Percentiles rank a stretch among this genome's conserved stretches.
Evolutionary conservation across 2,888 invertebrate genomes (phyloP).

Genomic region (Taphrorychus bicolor): DNA sequence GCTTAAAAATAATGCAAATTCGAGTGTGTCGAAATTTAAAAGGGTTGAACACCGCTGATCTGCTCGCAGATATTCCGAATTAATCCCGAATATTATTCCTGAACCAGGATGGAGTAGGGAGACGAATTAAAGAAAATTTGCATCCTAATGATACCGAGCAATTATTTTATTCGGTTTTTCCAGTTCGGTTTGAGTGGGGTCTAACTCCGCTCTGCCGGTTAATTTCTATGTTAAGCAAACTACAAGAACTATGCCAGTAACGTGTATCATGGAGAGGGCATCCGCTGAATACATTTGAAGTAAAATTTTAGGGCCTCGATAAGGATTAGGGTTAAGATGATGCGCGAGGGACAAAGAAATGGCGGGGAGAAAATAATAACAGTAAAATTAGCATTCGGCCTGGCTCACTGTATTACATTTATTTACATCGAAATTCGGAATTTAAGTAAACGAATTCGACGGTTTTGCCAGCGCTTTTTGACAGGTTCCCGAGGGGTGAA

Average conservation of each 20-base stretch:
- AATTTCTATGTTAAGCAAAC: too few relatives aligned
- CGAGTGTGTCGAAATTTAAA: constrained; percentile 44
- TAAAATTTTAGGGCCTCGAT: constrained; percentile 38
- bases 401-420: constrained; percentile 50
- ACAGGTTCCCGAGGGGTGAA: background rate
- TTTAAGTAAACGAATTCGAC: constrained; percentile 53
- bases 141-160: constrained; percentile 59
- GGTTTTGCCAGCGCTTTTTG: constrained; percentile 45
- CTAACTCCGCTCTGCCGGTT: too few relatives aligned
- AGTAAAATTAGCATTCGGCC: constrained; percentile 51
- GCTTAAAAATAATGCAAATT: constrained; percentile 44
- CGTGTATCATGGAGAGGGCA: background rate
- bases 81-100: constrained; percentile 58
- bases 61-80: constrained; percentile 58
- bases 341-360: constrained; percentile 36
- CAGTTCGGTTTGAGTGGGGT: too few relatives aligned
- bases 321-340: constrained; percentile 42
- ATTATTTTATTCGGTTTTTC: constrained; percentile 53
- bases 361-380: constrained; percentile 40
- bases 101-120: constrained; percentile 42
- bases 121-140: constrained; percentile 60
- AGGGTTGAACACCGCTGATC: constrained; percentile 53
- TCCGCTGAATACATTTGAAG: constrained; percentile 29
- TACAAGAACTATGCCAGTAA: too few relatives aligned
- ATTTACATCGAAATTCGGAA: constrained; percentile 57